Evolutionary conservation across 2,888 invertebrate genomes (phyloP), one percentile per base, ranked within the genome.

Genomic region (Eupeodes luniger): DNA sequence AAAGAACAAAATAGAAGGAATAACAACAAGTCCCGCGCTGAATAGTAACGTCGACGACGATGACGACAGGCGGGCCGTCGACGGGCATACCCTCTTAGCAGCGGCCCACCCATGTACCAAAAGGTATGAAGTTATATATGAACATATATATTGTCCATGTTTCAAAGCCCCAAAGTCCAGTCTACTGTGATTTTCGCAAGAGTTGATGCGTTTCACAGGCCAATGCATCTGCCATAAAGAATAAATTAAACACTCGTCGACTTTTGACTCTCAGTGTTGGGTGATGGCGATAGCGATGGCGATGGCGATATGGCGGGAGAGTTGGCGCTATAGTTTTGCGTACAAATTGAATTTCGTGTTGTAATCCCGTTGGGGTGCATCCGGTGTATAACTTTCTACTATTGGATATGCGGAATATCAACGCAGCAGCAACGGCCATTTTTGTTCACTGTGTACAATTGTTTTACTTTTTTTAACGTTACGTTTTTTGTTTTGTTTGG

Each of bases 221-320:
- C 77, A 85, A 55, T 85, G 81, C 81, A 81, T 85, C 85, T 75
- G 77, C 66, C 77, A 77, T 88, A 81, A 84, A 81, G 88, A 85
- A 88, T 81, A 88, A 88, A 88, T 88, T 81, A 88, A 88, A 88
- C 85, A 85, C 85, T 88, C 88, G 88, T 81, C 85, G 81, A 88
- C 81, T 85, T 85, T 85, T 88, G 88, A 84, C 72, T 81, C 19
- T 27, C 27, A 27, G 27, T 27, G 27, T 27, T 27, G 12, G 53
- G 40, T 40, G 40, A 9, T 40, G 40, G 40, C 40, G 27, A 40
- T 40, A 9, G 40, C 40, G 36, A 6, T 1, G 2, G 36, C 36
- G 40, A 40, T 40, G 40, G 40, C 40, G 40, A 40, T 40, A 40
- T 40, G 40, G 40, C 40, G 9, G 40, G 40, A 40, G 40, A 40